Evolutionary conservation across 1,140 invertebrate genomes (phyloP), one percentile per base, ranked within the genome.

Genomic region (Lutraria rhynchaena): DNA sequence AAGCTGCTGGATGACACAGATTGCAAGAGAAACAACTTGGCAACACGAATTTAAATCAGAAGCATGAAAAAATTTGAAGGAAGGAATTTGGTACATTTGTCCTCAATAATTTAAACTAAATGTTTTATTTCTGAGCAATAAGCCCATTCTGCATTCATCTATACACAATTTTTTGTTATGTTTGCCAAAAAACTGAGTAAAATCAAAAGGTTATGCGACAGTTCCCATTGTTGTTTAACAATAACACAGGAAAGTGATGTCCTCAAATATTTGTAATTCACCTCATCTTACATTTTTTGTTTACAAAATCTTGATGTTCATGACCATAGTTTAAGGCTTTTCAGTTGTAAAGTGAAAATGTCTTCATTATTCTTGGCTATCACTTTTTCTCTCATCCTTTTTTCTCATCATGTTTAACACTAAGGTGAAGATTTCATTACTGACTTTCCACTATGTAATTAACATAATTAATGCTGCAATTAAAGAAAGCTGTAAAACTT

Each of bases 401-500:
- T n/a, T 41, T 65, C 41, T 44, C 58, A 61, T 37, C 61, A 65
- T 4, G 31, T 44, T 65, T 44, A 65, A 65, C n/a, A 44, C 35
- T 13, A 65, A 65, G 61, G 61, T 65, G 61, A 65, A 46, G 61
- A 44, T 65, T 65, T 65, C 61, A 65, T 44, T 44, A 41, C 61
- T 9, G n/a, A 29, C 61, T n/a, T 65, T 35, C 19, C 61, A 35
- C 46, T 9, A 65, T 46, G 46, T 65, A 65, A 65, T 65, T 65
- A 65, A 41, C 61, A 65, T 65, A 65, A 65, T 65, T 65, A 65
- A 65, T 65, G 61, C 46, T 29, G 7, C 46, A 65, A 65, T 65
- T 44, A 65, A 19, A 65, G 46, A 65, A 65, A 22, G 61, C 61
- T 65, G 41, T 65, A 65, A 65, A n/a, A 33, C 22, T 65, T 65